Conservation (phyloP, 35 echinoderm and acorn worm genomes). For the Amphiura filiformis region DNA sequence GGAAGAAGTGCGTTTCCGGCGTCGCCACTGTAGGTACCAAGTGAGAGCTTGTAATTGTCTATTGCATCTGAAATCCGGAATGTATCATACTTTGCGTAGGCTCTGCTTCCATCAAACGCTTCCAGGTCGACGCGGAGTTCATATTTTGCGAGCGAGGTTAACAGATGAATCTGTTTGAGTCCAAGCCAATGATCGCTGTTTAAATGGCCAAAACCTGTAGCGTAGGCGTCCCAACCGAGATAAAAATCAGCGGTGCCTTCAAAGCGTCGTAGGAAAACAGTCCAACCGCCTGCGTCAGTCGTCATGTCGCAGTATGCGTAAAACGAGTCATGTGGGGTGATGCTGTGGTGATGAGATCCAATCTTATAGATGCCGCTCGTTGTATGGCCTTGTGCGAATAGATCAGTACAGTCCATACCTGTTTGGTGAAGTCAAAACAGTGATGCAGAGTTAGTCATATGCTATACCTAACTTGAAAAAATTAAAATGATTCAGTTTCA, state of each 20-base stretch:
- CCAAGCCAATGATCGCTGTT: slow-evolving; percentile 48
- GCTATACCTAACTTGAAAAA: no score
- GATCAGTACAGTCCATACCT: slow-evolving; percentile 3
- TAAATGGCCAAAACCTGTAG: slow-evolving; percentile 35
- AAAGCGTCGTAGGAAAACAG: slow-evolving; percentile 28
- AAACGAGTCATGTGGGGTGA: background rate
- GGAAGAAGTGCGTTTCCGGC: background rate
- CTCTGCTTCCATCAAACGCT: slow-evolving; percentile 44
- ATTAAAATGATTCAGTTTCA: no score
- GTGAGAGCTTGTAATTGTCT: background rate
- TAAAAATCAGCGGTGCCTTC: slow-evolving; percentile 50
- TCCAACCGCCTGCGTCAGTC: slow-evolving; percentile 35
- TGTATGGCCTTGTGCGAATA: background rate
- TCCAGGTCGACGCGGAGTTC: slow-evolving; percentile 60
- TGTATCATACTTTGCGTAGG: slow-evolving; percentile 48
- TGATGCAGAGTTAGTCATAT: no score
- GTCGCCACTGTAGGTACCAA: background rate
- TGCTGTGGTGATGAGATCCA: background rate
- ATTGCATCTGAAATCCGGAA: slow-evolving; percentile 46
- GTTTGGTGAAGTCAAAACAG: no score
- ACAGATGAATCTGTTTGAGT: background rate
- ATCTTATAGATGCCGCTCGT: slow-evolving; percentile 27
- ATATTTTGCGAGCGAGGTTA: slow-evolving; percentile 40
- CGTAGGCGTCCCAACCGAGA: slow-evolving; percentile 12
- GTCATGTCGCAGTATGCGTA: slow-evolving; percentile 37